Evolutionary conservation across 2,888 invertebrate genomes (phyloP), one percentile per base, ranked within the genome.

Genomic region (Neria commutata): DNA sequence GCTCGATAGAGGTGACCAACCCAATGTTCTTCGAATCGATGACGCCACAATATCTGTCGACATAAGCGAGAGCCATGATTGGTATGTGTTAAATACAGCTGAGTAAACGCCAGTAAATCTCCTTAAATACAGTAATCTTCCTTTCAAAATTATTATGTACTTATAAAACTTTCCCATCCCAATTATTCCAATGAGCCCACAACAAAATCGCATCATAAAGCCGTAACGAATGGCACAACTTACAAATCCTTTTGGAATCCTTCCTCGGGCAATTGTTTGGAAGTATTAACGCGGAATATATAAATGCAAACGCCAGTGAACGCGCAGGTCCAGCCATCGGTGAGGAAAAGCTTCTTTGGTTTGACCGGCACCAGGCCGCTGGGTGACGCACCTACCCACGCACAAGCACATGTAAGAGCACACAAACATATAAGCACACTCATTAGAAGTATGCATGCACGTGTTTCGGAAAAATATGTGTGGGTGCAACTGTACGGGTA

Each of bases 251-350:
- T 94, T 78, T 94, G 94, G 73, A 94, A 94, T n/a, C 94, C 94
- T 83, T 95, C 94, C 78, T 94, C 94, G 0, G 94, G 94, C 66
- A 95, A 81, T 77, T 93, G 92, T 73, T 94, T 94, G 64, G 89
- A 87, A 40, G 89, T 91, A 75, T 89, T 92, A 48, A 93, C 89
- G 66, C 94, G 86, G 76, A 92, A 91, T 85, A 94, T 93, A 73
- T 92, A 94, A 67, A 94, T 89, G 71, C 92, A 92, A 57, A 91
- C 86, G 29, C 94, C 94, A 1, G 90, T 91, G 57, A 94, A 88
- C 16, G 90, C 86, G 42, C 89, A 88, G 66, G 90, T 89, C 88
- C 92, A 91, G 0, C 93, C 94, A 70, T 94, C 93, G 0, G 94
- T 94, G 3, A 94, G 82, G 72, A 94, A 92, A 24, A 94, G 82